Base-by-base conservation (phyloP, 2,888 invertebrate genomes). In the Mimumesa dahlbomi region DNA sequence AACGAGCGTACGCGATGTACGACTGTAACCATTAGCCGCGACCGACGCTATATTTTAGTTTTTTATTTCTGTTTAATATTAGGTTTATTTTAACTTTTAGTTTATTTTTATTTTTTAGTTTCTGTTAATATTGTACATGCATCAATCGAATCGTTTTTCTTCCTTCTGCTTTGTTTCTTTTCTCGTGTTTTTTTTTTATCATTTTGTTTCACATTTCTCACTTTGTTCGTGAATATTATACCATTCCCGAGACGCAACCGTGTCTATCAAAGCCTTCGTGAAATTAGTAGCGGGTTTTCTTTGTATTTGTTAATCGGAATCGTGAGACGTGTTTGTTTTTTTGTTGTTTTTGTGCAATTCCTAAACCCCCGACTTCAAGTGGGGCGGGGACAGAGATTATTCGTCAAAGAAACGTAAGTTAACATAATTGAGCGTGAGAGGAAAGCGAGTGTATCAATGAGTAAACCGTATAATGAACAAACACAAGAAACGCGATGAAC, bases 201-300 rank as follows among this genome's bases (percentile, higher is more conserved):
- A n/a, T n/a, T n/a, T n/a, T n/a, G n/a, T n/a, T n/a, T n/a, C n/a
- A n/a, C 36, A 11, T 13, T 9, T 16, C 7, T 29, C 45, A 13
- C 11, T 18, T 49, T 46, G 7, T n/a, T n/a, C n/a, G n/a, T n/a
- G n/a, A n/a, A n/a, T n/a, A n/a, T n/a, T n/a, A 13, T 5, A 14
- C 19, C 31, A 19, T 46, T 67, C 46, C 18, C 50, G 42, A 40
- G 38, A 58, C 43, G 73, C 48, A 52, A 57, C 40, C 57, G 56
- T 56, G 63, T 63, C 63, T 34, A 56, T 61, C 58, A 19, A 63
- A 66, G 68, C 42, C 66, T 61, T 4, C 73, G 63, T 52, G 63
- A 73, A 77, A 73, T 70, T 58, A 67, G 64, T 64, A 63, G 61
- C 69, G 21, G 22, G 46, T 7, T 9, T 46, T n/a, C n/a, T n/a